Evolutionary conservation across 1,140 invertebrate genomes (phyloP).

Genomic region (Penaeus vannamei): DNA sequence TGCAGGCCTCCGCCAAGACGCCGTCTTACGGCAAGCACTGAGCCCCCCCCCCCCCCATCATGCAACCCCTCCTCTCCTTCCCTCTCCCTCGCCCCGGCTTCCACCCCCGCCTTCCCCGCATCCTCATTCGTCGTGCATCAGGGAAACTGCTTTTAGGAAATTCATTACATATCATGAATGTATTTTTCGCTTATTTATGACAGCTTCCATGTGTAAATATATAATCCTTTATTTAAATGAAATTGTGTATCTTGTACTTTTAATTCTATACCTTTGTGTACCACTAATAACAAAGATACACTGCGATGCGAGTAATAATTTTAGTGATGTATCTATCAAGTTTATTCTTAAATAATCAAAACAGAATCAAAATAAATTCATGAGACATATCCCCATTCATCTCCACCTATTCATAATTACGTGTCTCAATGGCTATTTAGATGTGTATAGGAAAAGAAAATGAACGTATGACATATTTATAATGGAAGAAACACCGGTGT

Average conservation of each 20-base stretch:
- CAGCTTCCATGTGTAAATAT: neutral
- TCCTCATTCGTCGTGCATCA: neutral
- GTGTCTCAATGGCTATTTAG: too few species aligned
- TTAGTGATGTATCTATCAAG: too few species aligned
- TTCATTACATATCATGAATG: neutral
- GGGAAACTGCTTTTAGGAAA: neutral
- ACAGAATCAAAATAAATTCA: too few species aligned
- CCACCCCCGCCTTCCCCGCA: neutral
- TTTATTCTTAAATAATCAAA: too few species aligned
- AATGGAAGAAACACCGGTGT: too few species aligned
- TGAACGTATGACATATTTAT: too few species aligned
- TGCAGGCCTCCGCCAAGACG: neutral
- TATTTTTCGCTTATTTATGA: neutral
- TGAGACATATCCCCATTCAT: too few species aligned
- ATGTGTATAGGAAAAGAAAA: too few species aligned
- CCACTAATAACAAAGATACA: too few species aligned
- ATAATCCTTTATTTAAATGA: neutral
- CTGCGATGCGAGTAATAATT: too few species aligned
- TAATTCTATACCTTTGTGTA: too few species aligned
- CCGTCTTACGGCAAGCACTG: slow-evolving; percentile 25
- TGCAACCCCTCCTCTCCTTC: neutral
- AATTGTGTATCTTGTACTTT: neutral
- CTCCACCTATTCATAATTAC: too few species aligned
- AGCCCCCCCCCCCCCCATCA: neutral
- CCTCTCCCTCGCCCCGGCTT: neutral